phyloP scores from a whole-genome alignment of 2,888 invertebrate genomes.

The Melieria picta region DNA sequence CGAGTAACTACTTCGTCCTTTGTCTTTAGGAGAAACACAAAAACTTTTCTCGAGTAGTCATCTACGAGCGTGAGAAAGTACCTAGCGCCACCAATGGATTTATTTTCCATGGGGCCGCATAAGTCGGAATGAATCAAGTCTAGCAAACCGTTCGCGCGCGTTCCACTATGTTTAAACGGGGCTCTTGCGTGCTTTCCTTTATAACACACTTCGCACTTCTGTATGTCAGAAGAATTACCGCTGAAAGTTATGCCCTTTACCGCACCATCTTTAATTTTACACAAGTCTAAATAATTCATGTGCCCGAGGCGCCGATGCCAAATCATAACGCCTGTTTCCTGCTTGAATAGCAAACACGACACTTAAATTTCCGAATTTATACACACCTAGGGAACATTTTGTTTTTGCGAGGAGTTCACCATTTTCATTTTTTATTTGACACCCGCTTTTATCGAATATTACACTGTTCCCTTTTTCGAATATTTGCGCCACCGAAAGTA shows the following conservation, averaged over 20 bases:
- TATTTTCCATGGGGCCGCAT: constrained; percentile 5
- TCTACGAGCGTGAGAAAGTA: background rate
- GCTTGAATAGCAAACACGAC: no score
- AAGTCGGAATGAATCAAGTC: constrained; percentile 5
- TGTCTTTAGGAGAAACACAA: background rate
- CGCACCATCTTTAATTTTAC: background rate
- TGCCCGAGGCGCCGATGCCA: background rate
- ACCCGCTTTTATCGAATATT: constrained; percentile 12
- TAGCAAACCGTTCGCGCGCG: background rate
- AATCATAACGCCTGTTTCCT: background rate
- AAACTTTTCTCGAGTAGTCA: constrained; percentile 5
- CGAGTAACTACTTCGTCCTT: background rate
- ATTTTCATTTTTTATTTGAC: constrained; percentile 4
- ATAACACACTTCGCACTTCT: background rate
- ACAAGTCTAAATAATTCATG: background rate
- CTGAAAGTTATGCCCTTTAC: background rate
- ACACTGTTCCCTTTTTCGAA: constrained; percentile 17
- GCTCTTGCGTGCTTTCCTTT: background rate
- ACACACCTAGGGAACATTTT: constrained; percentile 12
- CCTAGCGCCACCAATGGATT: background rate
- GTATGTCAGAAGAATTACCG: background rate
- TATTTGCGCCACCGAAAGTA: constrained; percentile 23
- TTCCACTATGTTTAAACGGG: background rate
- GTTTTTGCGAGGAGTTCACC: background rate
- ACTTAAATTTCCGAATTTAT: constrained; percentile 5